phyloP scores from a whole-genome alignment of 2,888 invertebrate genomes.

The Ophion obscuratus region DNA sequence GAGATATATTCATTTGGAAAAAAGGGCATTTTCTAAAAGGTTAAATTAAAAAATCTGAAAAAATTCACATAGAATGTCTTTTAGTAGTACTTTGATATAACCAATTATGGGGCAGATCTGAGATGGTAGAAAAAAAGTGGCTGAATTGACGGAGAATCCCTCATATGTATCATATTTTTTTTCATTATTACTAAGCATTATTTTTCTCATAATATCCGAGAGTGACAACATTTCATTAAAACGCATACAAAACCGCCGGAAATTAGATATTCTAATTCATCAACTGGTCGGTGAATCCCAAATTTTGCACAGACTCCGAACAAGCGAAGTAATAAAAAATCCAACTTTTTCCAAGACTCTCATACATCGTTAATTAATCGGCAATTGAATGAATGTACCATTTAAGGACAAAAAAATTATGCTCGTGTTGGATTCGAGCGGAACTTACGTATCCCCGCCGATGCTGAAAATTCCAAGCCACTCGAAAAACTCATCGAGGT shows the following conservation, averaged over 20 bases:
- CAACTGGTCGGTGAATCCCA: background rate
- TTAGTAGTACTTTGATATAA: too few species aligned
- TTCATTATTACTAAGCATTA: background rate
- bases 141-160: background rate
- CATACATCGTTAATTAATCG: background rate
- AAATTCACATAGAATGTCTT: too few species aligned
- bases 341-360: background rate
- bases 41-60: too few species aligned
- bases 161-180: background rate
- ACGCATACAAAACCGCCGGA: background rate
- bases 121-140: too few species aligned
- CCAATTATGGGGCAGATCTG: too few species aligned
- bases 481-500: conserved; percentile 84
- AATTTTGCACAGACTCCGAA: background rate
- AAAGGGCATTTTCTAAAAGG: too few species aligned
- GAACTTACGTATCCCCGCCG: conserved; percentile 82
- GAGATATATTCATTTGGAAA: too few species aligned
- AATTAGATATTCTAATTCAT: background rate
- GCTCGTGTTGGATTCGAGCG: background rate
- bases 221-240: background rate
- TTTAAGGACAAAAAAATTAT: background rate
- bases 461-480: conserved; percentile 86
- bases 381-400: background rate
- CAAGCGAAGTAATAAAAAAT: background rate
- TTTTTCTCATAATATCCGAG: background rate